Conservation (phyloP, 2,888 invertebrate species). For the Caenorhabditis sinica region DNA sequence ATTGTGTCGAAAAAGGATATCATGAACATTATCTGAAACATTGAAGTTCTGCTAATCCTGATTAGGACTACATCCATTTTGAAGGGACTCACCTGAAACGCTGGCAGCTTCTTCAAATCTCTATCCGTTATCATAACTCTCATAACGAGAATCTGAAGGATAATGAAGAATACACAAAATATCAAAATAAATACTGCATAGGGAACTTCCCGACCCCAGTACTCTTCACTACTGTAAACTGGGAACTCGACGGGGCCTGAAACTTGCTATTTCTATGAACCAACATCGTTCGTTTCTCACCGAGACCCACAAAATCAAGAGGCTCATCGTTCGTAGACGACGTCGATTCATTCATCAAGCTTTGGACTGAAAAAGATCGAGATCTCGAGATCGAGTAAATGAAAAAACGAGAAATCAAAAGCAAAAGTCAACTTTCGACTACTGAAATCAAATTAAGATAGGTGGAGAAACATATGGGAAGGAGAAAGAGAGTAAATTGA, state of each 20-base stretch:
- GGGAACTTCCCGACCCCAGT: constrained; percentile 64
- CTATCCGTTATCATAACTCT: constrained; percentile 57
- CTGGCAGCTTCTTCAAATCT: constrained; percentile 58
- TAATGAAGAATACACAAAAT: constrained; percentile 60
- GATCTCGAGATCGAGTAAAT: background rate
- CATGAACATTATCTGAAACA: constrained; percentile 69
- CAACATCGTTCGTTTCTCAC: background rate
- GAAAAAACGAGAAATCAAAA: constrained; percentile 5
- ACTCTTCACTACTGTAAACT: constrained; percentile 45
- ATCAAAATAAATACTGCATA: constrained; percentile 66
- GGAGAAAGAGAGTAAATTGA: background rate
- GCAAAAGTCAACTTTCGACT: background rate
- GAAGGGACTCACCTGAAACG: constrained; percentile 57
- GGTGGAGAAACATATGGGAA: background rate
- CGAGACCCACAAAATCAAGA: constrained; percentile 24
- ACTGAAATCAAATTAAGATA: constrained; percentile 5
- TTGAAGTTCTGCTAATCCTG: too few relatives aligned
- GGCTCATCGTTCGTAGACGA: constrained; percentile 8
- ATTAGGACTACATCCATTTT: too few relatives aligned
- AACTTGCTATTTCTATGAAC: background rate
- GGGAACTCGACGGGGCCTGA: constrained; percentile 61
- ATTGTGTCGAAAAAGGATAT: constrained; percentile 68
- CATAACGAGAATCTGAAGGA: constrained; percentile 66
- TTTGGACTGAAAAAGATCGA: background rate
- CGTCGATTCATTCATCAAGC: constrained; percentile 54